Conservation (phyloP, 2,113 vertebrate genomes). For the human region DNA sequence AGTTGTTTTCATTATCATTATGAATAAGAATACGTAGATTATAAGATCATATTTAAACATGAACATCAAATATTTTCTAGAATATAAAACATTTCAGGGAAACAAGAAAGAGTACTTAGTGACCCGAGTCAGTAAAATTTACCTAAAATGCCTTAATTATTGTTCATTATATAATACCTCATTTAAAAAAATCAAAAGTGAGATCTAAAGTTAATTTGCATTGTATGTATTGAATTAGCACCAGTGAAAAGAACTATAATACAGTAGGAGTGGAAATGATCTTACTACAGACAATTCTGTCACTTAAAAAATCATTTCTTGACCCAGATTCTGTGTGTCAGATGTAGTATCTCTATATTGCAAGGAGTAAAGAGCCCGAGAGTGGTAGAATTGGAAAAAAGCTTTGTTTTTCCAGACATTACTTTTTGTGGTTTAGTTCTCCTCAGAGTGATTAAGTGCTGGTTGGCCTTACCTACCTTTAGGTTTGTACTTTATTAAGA, state of each 20-base stretch:
- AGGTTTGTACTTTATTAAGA: background rate
- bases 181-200: background rate
- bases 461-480: background rate
- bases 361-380: background rate
- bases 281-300: background rate
- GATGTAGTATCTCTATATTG: background rate
- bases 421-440: background rate
- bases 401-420: background rate
- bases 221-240: background rate
- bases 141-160: background rate
- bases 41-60: background rate
- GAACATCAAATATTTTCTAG: background rate
- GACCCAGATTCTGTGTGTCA: background rate
- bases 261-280: background rate
- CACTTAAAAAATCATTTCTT: background rate
- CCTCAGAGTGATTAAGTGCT: background rate
- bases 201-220: background rate
- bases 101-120: background rate
- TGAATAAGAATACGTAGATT: background rate
- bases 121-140: background rate
- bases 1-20: background rate
- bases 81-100: background rate
- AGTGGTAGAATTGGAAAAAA: background rate
- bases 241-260: background rate
- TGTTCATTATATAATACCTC: background rate